A percentile compares a stretch with the other conserved stretches of the same genome.
These are phyloP conservation scores for Chamaetylas fuelleborni DNA, from an alignment of 2,113 vertebrate genomes.

Conservation along the genomic window DNA sequence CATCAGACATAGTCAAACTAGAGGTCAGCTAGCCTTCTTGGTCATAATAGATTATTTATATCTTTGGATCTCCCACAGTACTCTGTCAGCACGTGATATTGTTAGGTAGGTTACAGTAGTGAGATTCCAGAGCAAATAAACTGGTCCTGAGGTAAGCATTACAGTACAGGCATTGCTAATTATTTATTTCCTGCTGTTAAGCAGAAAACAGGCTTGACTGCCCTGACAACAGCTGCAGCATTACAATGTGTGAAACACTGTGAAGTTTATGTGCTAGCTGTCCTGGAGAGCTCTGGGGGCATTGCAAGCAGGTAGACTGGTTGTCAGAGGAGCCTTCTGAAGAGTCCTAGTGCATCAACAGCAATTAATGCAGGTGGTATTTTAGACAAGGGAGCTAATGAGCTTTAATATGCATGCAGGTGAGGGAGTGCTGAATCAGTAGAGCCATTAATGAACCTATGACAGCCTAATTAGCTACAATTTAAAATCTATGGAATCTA, in stretches of 20 bases:
- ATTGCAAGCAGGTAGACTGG: slow-evolving; percentile 73
- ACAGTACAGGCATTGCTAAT: slow-evolving; percentile 66
- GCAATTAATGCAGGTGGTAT: slow-evolving; percentile 98
- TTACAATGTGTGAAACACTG: slow-evolving; percentile 48
- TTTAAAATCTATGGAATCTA: slow-evolving; percentile 99
- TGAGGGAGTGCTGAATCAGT: slow-evolving; percentile 95
- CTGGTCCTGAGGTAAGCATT: slow-evolving; percentile 48
- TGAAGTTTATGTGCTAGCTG: slow-evolving; percentile 48
- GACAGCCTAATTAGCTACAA: slow-evolving; percentile 99
- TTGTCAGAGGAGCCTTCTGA: slow-evolving; percentile 81
- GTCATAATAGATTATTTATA: neutral
- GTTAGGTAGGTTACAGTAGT: neutral
- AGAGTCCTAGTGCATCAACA: slow-evolving; percentile 84
- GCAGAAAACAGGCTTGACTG: slow-evolving; percentile 74
- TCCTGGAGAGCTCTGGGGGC: slow-evolving; percentile 67
- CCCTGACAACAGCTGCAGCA: slow-evolving; percentile 72
- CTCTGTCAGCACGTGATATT: neutral
- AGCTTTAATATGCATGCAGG: slow-evolving; percentile 99
- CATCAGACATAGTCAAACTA: neutral
- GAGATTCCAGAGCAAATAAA: slow-evolving; percentile 38
- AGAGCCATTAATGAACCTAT: slow-evolving; percentile 99
- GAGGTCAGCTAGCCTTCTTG: neutral
- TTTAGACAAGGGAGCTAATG: slow-evolving; percentile 99
- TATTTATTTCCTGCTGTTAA: slow-evolving; percentile 77
- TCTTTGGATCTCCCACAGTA: neutral